Conservation (phyloP, 1,140 invertebrate species). For the Drosophila pruinosa region DNA sequence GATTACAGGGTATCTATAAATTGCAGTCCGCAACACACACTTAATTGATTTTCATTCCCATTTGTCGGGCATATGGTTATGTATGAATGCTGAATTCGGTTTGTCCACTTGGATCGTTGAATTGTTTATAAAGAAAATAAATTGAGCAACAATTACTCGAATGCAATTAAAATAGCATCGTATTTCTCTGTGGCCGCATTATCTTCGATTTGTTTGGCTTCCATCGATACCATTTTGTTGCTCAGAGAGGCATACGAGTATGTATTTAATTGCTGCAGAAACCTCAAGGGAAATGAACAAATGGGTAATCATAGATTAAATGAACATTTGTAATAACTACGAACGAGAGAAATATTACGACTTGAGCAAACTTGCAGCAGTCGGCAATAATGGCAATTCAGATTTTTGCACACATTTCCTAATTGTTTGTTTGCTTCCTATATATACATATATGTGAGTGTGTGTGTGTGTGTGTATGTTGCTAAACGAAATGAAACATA, state of each 20-base stretch:
- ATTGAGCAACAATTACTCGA: conserved; percentile 55
- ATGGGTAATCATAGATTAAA: conserved; percentile 63
- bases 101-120: conserved; percentile 26
- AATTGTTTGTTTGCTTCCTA: conserved; percentile 61
- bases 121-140: conserved; percentile 47
- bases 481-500: conserved; percentile 67
- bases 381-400: conserved; percentile 52
- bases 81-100: not conserved
- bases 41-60: conserved; percentile 26
- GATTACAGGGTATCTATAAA: conserved; percentile 3
- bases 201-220: conserved; percentile 67
- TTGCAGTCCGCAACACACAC: not conserved
- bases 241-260: conserved; percentile 17
- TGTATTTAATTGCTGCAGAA: conserved; percentile 68
- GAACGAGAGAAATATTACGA: too few relatives aligned
- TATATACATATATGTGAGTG: not conserved
- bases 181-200: conserved; percentile 41
- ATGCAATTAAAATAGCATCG: conserved; percentile 54
- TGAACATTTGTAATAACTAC: conserved; percentile 69
- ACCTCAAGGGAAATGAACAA: conserved; percentile 52
- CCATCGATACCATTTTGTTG: conserved; percentile 65
- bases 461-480: conserved; percentile 25
- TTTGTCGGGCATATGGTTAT: conserved; percentile 37
- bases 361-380: conserved; percentile 34
- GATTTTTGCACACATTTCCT: conserved; percentile 47